Evolutionary conservation across 2,888 invertebrate genomes (phyloP).

Genomic region (Epistrophella euchroma): DNA sequence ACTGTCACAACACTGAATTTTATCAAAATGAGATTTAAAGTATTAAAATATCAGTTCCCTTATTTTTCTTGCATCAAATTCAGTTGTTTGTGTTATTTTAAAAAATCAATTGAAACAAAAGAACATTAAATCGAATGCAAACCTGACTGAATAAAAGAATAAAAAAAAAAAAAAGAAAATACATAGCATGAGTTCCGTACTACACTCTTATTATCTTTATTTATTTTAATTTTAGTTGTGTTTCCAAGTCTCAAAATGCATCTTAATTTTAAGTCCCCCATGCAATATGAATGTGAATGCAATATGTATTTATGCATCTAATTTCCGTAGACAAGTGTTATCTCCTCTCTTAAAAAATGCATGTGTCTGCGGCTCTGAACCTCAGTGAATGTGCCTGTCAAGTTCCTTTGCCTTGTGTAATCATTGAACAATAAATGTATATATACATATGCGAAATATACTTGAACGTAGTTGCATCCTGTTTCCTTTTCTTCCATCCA

Average conservation of each 20-base stretch:
- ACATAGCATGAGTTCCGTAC: constrained; percentile 57
- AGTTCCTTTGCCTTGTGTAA: constrained; percentile 53
- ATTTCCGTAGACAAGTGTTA: constrained; percentile 39
- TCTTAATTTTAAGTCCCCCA: constrained; percentile 51
- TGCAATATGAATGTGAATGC: constrained; percentile 62
- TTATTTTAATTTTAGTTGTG: constrained; percentile 9
- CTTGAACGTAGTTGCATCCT: constrained; percentile 59
- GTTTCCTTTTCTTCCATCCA: constrained; percentile 24
- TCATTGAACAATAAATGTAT: constrained; percentile 42
- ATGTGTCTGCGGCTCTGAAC: constrained; percentile 46
- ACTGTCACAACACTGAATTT: constrained; percentile 72
- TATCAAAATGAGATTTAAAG: constrained; percentile 36
- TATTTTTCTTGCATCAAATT: constrained; percentile 41
- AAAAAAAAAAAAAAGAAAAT: neutral
- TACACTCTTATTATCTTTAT: neutral
- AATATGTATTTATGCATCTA: constrained; percentile 48
- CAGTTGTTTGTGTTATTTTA: neutral
- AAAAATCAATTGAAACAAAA: constrained; percentile 29
- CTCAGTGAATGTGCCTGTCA: constrained; percentile 38
- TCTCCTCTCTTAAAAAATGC: constrained; percentile 37
- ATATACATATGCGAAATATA: constrained; percentile 43
- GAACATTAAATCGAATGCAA: constrained; percentile 47
- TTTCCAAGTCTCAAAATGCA: constrained; percentile 54
- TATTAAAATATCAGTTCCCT: constrained; percentile 11
- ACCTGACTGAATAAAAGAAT: constrained; percentile 35